Conservation (phyloP, 2,797 vertebrate genomes). For the Prionace glauca region DNA sequence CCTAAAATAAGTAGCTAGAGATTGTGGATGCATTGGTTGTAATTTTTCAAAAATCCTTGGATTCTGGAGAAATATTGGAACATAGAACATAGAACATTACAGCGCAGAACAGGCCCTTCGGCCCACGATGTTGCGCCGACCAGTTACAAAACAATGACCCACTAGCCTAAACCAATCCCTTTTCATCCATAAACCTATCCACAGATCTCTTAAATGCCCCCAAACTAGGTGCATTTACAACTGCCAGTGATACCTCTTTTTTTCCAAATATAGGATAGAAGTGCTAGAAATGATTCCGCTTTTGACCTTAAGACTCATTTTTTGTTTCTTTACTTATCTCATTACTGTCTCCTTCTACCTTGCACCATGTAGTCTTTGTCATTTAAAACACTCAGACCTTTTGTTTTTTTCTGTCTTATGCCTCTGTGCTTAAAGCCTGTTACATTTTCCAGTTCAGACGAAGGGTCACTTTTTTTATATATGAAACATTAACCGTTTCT, state of each 20-base stretch:
- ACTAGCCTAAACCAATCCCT: too few species aligned
- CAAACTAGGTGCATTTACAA: too few species aligned
- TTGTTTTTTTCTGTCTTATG: not conserved
- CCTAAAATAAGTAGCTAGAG: too few species aligned
- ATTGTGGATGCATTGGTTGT: too few species aligned
- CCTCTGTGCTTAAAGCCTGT: not conserved
- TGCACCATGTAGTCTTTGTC: not conserved
- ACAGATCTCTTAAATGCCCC: too few species aligned
- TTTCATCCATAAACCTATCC: too few species aligned
- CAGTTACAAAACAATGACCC: too few species aligned
- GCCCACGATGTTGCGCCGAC: too few species aligned
- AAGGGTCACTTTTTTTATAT: not conserved
- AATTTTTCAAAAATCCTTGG: too few species aligned
- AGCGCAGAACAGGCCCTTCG: too few species aligned
- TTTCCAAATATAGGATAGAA: not conserved
- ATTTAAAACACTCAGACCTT: not conserved
- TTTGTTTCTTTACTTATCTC: not conserved
- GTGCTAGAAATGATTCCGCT: not conserved
- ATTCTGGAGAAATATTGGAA: too few species aligned
- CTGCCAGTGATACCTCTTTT: not conserved
- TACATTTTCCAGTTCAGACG: not conserved
- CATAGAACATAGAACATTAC: too few species aligned
- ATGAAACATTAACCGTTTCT: not conserved
- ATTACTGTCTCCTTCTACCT: not conserved
- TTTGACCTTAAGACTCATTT: not conserved